Evolutionary conservation across 2,797 vertebrate genomes (phyloP), one percentile per base, ranked within the genome.

Genomic region (Rachycentron canadum): DNA sequence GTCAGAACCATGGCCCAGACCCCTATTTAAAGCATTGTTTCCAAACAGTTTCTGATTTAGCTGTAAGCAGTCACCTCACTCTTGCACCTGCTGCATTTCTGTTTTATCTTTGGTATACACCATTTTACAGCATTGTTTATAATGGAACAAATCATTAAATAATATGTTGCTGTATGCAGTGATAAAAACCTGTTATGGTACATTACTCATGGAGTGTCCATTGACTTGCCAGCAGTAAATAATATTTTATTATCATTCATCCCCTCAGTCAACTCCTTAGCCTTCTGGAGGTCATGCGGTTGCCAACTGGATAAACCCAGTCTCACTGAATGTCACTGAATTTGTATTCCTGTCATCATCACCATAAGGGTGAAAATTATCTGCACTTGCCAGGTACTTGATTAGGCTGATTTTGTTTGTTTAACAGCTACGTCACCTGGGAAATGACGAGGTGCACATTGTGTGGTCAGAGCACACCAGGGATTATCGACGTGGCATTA

Each of bases 381-480:
- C 26, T 80, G 73, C 64, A 36, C 70, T 81, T 21, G 19, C 74
- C 75, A 78, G 47, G 61, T 52, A 68, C 82, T 88, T 89, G 68
- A 90, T 89, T 72, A 84, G 32, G 70, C 77, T 73, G 69, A 86
- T 91, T 88, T 78, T 90, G 77, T 92, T 86, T 90, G 57, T 88
- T 79, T 82, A 76, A 61, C 96, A 99, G 98, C 96, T 99, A 87
- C 98, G 98, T 92, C 98, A 99, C 96, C 96, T 99, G 95, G 98
- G 98, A 92, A 99, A 99, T 85, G 98, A 99, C 2, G 98, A 99
- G 93, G 97, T 99, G 85, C 98, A 99, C 93, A 96, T 99, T 17
- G 97, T 99, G 92, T 99, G 98, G 98, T 99, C 98, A 23, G 98
- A 99, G 86, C 98, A 99, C 95, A 96, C 95, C 68, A 95, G 97